Evolutionary conservation across 2,113 vertebrate genomes (phyloP).

Genomic region (Sinocyclocheilus maitianheensis): DNA sequence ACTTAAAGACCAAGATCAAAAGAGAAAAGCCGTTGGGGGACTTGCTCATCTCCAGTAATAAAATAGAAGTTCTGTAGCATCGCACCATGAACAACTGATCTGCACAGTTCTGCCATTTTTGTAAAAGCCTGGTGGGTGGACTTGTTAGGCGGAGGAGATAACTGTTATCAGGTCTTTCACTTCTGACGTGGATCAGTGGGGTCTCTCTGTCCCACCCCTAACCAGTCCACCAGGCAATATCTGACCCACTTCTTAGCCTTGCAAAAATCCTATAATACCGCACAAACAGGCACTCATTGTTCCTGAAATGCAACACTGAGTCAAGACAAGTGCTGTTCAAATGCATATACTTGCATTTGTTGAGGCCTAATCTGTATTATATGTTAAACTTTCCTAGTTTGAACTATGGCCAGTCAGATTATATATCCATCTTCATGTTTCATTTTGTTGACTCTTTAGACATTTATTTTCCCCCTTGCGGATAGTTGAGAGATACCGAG

Average conservation of each 20-base stretch:
- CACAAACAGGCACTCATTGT: not conserved
- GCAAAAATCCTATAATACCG: not conserved
- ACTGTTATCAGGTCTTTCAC: slow-evolving; percentile 61
- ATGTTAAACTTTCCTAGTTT: not conserved
- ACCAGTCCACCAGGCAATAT: slow-evolving; percentile 1
- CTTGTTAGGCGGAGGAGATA: slow-evolving; percentile 67
- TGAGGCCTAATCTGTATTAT: not conserved
- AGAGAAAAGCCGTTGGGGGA: slow-evolving; percentile 65
- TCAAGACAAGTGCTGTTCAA: slow-evolving; percentile 21
- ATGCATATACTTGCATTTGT: not conserved
- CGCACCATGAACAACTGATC: slow-evolving; percentile 63
- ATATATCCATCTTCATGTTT: not conserved
- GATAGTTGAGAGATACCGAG: not conserved
- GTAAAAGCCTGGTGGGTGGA: slow-evolving; percentile 56
- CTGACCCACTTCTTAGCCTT: slow-evolving; percentile 21
- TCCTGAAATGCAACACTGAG: not conserved
- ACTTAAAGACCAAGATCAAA: slow-evolving; percentile 61
- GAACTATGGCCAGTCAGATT: not conserved
- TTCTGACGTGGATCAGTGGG: slow-evolving; percentile 63
- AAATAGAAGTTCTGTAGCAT: slow-evolving; percentile 66
- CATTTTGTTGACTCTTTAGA: not conserved
- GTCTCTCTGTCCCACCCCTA: slow-evolving; percentile 51
- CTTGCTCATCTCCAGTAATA: slow-evolving; percentile 58
- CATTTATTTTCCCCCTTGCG: not conserved
- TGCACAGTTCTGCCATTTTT: slow-evolving; percentile 43